Evolutionary conservation across 2,797 vertebrate genomes (phyloP).

Genomic region (Lateolabrax maculatus): DNA sequence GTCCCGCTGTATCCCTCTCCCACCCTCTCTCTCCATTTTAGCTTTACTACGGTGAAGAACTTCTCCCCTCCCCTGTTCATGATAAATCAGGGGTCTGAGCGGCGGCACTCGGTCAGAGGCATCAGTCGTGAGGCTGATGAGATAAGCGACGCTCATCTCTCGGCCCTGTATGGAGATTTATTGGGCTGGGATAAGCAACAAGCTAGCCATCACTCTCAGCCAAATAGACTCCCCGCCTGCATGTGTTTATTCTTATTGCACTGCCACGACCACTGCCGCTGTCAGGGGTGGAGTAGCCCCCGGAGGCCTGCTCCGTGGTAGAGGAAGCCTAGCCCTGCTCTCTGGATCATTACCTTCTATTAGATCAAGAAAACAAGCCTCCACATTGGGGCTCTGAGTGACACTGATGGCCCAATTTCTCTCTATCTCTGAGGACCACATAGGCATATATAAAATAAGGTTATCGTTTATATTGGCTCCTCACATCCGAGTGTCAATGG

Average conservation of each 20-base stretch:
- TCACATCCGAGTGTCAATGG: constrained; percentile 67
- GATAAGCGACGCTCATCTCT: constrained; percentile 94
- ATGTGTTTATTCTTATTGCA: constrained; percentile 96
- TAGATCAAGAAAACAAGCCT: constrained; percentile 93
- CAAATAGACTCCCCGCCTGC: constrained; percentile 91
- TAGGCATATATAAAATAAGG: constrained; percentile 88
- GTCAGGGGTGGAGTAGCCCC: constrained; percentile 83
- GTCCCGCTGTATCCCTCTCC: constrained; percentile 48
- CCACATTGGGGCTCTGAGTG: constrained; percentile 83
- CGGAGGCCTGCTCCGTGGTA: constrained; percentile 80
- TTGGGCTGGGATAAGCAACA: constrained; percentile 93
- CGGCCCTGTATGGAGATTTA: constrained; percentile 95
- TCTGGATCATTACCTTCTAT: constrained; percentile 93
- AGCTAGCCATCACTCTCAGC: constrained; percentile 92
- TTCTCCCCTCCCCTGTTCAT: constrained; percentile 76
- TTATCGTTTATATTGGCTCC: constrained; percentile 80
- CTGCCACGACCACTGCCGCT: constrained; percentile 85
- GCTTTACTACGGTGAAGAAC: constrained; percentile 85
- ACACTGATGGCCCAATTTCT: constrained; percentile 89
- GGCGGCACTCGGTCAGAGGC: constrained; percentile 86
- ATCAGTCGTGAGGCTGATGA: constrained; percentile 90
- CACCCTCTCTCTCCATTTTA: constrained; percentile 65
- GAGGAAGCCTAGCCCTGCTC: constrained; percentile 84
- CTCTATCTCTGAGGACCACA: constrained; percentile 84
- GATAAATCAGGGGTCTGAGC: constrained; percentile 92